Base-by-base conservation (phyloP, 1,140 invertebrate genomes). In the Psilanteris sp. region DNA sequence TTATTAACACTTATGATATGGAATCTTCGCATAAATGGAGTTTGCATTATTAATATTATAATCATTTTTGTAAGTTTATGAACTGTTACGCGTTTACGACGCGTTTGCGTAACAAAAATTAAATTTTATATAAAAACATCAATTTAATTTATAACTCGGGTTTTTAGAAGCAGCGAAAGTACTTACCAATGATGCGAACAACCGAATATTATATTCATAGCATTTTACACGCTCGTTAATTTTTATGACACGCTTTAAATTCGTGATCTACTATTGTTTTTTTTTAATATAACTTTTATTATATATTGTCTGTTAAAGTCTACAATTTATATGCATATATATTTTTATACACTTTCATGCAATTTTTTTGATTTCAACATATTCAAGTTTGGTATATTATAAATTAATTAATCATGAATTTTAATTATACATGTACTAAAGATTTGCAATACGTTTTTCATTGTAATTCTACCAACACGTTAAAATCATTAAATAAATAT, bases 171-270 rank as follows among this genome's bases (percentile, higher is more conserved):
- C 15, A 26, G 61, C 26, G 44, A 67, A 67, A 54, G 48, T 46
- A 16, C 5, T 36, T 8, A 16, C 4, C 20, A 11, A n/a, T 39
- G 44, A 62, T 44, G 24, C 8, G 36, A 9, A 18, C 43, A 16
- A 13, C 22, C 10, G 52, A 48, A 24, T 59, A 36, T 50, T 57
- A 52, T 68, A 57, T 68, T 18, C 43, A 57, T 57, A 48, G 27
- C 13, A 41, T 20, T 64, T 66, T 52, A 44, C 37, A 43, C 57
- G 57, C 24, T 62, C 57, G 57, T 64, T 43, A 64, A 64, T 64
- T 64, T 64, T 64, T 52, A 64, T 14, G 24, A 7, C 16, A 6
- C 6, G 15, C 16, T 48, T 61, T 46, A 16, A 50, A 26, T 31
- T 15, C 36, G 31, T 43, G 41, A 16, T 37, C 39, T 37, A 11